Evolutionary conservation across 2,888 invertebrate species (phyloP), one percentile per base, ranked within the genome.

Genomic region (Perithous albicinctus): DNA sequence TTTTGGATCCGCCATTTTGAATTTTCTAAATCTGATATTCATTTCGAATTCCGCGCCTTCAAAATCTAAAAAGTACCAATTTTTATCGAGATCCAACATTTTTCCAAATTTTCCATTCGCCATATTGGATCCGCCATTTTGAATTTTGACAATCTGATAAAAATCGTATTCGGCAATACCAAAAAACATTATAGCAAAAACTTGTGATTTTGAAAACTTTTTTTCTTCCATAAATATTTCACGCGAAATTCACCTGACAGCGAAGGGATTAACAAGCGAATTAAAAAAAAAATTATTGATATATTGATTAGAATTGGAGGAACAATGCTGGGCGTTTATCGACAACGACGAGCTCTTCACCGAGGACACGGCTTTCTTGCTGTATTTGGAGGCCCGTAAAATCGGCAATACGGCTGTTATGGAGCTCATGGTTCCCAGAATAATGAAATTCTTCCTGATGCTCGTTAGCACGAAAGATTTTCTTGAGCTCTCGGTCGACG

Each of bases 321-420:
- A 95, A 81, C 97, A 97, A 88, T 96, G 96, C 91, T 96, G 96
- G 95, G 94, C 95, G 0, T 96, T 97, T 86, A 95, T 97, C 83
- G 95, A 95, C 72, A 95, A 96, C 87, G 94, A 94, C 67, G 94
- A 94, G 54, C 93, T 96, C 0, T 96, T 97, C 88, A 94, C 93
- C 26, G 97, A 97, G 93, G 96, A 96, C 85, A 95, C 96, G 0
- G 97, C 97, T 0, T 96, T 96, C 88, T 90, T 95, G 43, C 91
- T 97, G 12, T 96, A 95, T 84, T 91, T 95, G 82, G 95, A 96
- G 89, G 95, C 96, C 1, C 94, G 94, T 41, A 89, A 89, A 32
- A 94, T 94, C 78, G 92, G 92, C 48, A 94, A 96, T 86, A 93
- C 94, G 0, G 94, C 95, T 18, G 95, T 96, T 0, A 94, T 95